These are phyloP conservation scores for Drosophila pseudotakahashii DNA, from an alignment of 2,888 invertebrate species.

Conservation along the genomic window DNA sequence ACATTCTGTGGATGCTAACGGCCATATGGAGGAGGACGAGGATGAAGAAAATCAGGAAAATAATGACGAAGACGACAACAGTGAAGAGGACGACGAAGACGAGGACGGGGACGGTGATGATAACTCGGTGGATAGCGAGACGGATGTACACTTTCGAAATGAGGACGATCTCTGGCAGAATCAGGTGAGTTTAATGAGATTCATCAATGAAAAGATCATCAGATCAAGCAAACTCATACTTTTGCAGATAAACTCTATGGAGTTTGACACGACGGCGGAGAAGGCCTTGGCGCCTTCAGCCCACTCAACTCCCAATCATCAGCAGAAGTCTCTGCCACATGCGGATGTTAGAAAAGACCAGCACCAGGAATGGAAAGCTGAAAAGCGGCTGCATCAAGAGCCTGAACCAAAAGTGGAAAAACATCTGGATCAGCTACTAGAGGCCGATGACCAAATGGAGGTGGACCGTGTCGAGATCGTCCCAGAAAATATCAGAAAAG, in stretches of 20 bases:
- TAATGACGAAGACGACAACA: conserved; percentile 2
- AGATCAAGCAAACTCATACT: background rate
- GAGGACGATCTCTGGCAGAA: conserved; percentile 24
- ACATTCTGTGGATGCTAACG: conserved; percentile 31
- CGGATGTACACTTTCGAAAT: conserved; percentile 1
- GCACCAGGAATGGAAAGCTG: background rate
- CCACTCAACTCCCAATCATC: conserved; percentile 44
- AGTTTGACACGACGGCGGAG: conserved; percentile 1
- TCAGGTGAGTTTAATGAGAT: conserved; percentile 20
- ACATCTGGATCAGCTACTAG: background rate
- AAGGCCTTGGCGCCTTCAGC: conserved; percentile 26
- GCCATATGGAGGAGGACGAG: conserved; percentile 19
- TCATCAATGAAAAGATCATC: background rate
- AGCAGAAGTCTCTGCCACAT: background rate
- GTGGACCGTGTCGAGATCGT: conserved; percentile 8
- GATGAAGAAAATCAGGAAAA: conserved; percentile 15
- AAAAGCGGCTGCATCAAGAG: conserved; percentile 1
- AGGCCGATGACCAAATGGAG: conserved; percentile 7
- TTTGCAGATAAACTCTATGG: conserved; percentile 23
- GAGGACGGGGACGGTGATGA: background rate
- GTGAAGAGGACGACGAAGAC: conserved; percentile 19
- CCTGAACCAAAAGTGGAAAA: background rate
- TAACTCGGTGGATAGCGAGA: conserved; percentile 2
- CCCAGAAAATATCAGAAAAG: no score
- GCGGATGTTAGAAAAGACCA: background rate